Evolutionary conservation across 2,888 invertebrate species (phyloP).

Genomic region (Andrena marginata): DNA sequence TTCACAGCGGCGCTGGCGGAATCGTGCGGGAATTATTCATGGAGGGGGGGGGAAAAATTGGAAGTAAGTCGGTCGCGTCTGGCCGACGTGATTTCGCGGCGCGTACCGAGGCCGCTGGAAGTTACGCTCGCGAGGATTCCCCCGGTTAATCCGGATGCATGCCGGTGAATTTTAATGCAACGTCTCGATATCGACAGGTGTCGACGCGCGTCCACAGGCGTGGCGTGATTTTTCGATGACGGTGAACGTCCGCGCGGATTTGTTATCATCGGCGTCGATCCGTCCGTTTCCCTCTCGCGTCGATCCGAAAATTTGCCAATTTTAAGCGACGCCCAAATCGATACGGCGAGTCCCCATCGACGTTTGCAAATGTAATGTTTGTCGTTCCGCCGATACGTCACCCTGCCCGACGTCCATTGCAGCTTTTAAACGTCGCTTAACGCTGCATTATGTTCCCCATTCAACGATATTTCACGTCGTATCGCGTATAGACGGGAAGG

Average conservation of each 20-base stretch:
- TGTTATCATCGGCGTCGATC: constrained; percentile 22
- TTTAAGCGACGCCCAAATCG: neutral
- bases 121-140: constrained; percentile 47
- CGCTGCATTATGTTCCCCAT: neutral
- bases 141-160: constrained; percentile 52
- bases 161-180: constrained; percentile 63
- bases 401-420: neutral
- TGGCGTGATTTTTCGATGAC: constrained; percentile 44
- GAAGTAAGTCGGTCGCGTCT: constrained; percentile 12
- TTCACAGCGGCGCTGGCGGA: constrained; percentile 14
- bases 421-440: constrained; percentile 9
- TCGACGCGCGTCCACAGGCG: constrained; percentile 23
- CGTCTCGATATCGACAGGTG: constrained; percentile 65
- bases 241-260: constrained; percentile 8
- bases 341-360: neutral
- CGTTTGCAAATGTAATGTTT: constrained; percentile 2
- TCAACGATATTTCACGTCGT: neutral
- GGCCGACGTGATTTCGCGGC: constrained; percentile 47
- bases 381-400: constrained; percentile 17
- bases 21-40: neutral
- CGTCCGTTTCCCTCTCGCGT: neutral
- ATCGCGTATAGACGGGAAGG: neutral
- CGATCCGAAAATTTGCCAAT: constrained; percentile 16
- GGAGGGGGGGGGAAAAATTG: neutral
- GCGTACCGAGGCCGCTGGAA: constrained; percentile 24